Evolutionary conservation across 2,113 vertebrate genomes (phyloP).

Genomic region (Dendrocopos noguchii): DNA sequence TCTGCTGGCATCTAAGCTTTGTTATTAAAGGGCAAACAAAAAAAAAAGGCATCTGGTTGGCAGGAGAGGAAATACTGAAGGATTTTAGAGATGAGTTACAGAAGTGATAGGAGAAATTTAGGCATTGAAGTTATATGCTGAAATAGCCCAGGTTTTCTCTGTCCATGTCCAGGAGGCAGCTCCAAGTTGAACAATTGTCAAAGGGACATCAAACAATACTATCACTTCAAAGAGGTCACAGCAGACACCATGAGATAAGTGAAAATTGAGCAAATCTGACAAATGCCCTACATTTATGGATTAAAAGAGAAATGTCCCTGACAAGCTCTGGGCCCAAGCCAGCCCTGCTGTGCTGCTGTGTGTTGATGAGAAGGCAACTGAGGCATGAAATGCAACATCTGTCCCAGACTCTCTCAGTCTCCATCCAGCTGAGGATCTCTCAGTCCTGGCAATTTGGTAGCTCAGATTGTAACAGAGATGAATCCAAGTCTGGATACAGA

Average conservation of each 20-base stretch:
- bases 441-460: background rate
- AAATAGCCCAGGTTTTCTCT: background rate
- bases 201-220: background rate
- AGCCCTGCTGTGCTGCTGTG: accelerated
- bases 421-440: background rate
- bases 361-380: background rate
- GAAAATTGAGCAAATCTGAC: background rate
- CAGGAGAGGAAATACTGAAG: background rate
- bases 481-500: background rate
- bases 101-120: background rate
- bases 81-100: background rate
- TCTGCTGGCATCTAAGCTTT: background rate
- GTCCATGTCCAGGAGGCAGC: background rate
- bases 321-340: background rate
- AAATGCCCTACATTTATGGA: background rate
- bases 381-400: background rate
- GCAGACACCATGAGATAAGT: accelerated
- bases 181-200: background rate
- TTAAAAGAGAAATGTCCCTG: background rate
- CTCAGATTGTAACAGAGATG: accelerated
- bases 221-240: background rate
- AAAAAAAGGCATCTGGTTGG: background rate
- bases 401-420: background rate
- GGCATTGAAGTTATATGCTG: background rate
- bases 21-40: background rate